Base-by-base conservation (phyloP, 2,797 vertebrate genomes). In the Pseudocheirus occidentalis region DNA sequence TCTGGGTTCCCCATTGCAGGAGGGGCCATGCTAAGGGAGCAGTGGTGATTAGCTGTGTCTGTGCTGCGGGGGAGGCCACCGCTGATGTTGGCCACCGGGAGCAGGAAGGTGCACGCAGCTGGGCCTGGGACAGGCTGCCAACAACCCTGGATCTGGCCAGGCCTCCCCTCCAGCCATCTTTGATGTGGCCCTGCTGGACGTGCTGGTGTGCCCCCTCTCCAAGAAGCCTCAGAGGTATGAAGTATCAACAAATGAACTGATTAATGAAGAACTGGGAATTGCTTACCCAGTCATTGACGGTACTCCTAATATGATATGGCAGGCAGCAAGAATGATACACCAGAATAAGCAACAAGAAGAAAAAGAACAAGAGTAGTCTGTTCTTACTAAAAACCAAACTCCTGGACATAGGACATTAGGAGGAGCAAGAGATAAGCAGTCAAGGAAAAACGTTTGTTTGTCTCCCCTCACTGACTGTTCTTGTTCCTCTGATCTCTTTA, bases 271-370 rank as follows among this genome's bases (percentile, higher is more conserved):
- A 97, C 98, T 99, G 90, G 99, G 99, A 96, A 99, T 99, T 1
- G 99, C 99, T 0, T 99, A 99, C 97, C 99, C 99, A 12, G 18
- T 99, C 97, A 73, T 98, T 0, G 99, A 99, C n/a, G 99, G 99
- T 94, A 99, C 99, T 97, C 99, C 99, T 10, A 99, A 99, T 98
- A 99, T 99, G 99, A 99, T 99, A 97, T 99, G 99, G 0, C 99
- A 99, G 98, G 99, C 99, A 1, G 99, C 99, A 81, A 98, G 99
- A 91, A 99, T 98, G 97, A 98, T 98, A 5, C 97, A 0, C 57
- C 99, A 98, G 93, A 95, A 98, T 59, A 58, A 98, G 46, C 97
- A 98, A 66, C 94, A 98, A 29, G 95, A 98, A 96, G 97, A 91
- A 92, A 4, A 14, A 5, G 27, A 98, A 94, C 92, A 97, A 57